Conservation (phyloP, 2,888 invertebrate genomes). For the Pristionchus entomophagus region DNA sequence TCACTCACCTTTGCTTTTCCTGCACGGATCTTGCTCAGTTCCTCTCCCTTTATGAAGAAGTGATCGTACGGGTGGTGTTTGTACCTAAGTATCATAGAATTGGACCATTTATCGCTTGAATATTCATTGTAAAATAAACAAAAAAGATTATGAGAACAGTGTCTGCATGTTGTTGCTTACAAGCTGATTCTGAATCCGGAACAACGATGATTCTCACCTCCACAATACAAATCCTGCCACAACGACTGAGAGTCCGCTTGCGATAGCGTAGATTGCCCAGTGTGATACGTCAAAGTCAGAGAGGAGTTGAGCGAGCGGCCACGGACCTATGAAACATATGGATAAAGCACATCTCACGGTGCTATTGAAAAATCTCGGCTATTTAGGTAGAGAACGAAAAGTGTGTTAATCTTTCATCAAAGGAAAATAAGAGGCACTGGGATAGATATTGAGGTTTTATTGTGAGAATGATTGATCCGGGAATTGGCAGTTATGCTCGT, state of each 20-base stretch:
- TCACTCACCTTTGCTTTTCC: constrained; percentile 28
- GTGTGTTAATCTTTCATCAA: too few relatives aligned
- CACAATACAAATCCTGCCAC: neutral
- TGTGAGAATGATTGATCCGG: too few relatives aligned
- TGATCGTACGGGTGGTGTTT: constrained; percentile 34
- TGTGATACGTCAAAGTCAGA: constrained; percentile 32
- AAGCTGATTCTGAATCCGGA: too few relatives aligned
- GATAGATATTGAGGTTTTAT: too few relatives aligned
- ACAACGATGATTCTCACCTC: constrained; percentile 27
- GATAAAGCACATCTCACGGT: neutral
- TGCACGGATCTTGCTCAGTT: constrained; percentile 25
- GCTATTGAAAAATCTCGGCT: neutral
- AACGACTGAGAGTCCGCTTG: neutral
- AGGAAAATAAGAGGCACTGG: too few relatives aligned
- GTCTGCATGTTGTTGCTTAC: too few relatives aligned
- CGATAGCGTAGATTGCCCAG: neutral
- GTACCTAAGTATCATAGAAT: neutral
- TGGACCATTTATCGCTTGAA: too few relatives aligned
- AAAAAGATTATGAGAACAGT: neutral
- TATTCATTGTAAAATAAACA: neutral
- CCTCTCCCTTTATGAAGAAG: neutral
- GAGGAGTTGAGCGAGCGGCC: constrained; percentile 23
- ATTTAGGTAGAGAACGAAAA: neutral
- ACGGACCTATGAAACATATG: neutral
- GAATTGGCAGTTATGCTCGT: too few relatives aligned